These are phyloP conservation scores for Cataglyphis altisquamis DNA, from an alignment of 2,888 invertebrate genomes.

Conservation along the genomic window DNA sequence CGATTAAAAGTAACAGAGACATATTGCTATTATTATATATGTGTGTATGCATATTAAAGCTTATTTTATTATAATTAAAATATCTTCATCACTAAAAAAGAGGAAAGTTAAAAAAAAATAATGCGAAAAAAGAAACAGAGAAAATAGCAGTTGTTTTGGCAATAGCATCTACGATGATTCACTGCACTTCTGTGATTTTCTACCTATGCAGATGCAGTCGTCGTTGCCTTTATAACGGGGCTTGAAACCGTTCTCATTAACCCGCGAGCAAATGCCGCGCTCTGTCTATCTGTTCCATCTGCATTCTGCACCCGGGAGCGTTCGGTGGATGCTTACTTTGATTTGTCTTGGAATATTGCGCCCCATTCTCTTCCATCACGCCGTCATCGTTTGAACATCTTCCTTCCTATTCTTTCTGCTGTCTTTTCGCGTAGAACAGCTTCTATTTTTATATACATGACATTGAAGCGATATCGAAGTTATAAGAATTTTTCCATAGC, in stretches of 20 bases:
- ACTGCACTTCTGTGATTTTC: slow-evolving; percentile 71
- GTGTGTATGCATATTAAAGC: neutral
- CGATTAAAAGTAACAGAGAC: neutral
- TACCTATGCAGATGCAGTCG: slow-evolving; percentile 52
- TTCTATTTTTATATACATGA: slow-evolving; percentile 1
- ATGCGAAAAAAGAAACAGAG: slow-evolving; percentile 19
- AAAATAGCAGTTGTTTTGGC: slow-evolving; percentile 47
- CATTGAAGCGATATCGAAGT: neutral
- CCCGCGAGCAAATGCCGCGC: slow-evolving; percentile 79
- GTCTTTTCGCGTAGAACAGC: neutral
- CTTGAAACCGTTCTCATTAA: slow-evolving; percentile 84
- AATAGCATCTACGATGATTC: slow-evolving; percentile 65
- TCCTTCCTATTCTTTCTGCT: slow-evolving; percentile 13
- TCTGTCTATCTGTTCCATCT: slow-evolving; percentile 81
- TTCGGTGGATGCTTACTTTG: slow-evolving; percentile 81
- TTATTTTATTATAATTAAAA: neutral
- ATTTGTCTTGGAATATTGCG: slow-evolving; percentile 80
- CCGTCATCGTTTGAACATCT: slow-evolving; percentile 53
- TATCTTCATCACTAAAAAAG: neutral
- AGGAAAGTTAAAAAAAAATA: slow-evolving; percentile 11
- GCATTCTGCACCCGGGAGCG: slow-evolving; percentile 79
- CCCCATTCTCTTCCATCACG: slow-evolving; percentile 60
- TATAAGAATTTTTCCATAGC: neutral
- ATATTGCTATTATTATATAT: neutral
- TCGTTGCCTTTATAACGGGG: slow-evolving; percentile 76